These are phyloP conservation scores for Microcebus griseorufus DNA, from an alignment of 2,113 vertebrate genomes.

Conservation along the genomic window DNA sequence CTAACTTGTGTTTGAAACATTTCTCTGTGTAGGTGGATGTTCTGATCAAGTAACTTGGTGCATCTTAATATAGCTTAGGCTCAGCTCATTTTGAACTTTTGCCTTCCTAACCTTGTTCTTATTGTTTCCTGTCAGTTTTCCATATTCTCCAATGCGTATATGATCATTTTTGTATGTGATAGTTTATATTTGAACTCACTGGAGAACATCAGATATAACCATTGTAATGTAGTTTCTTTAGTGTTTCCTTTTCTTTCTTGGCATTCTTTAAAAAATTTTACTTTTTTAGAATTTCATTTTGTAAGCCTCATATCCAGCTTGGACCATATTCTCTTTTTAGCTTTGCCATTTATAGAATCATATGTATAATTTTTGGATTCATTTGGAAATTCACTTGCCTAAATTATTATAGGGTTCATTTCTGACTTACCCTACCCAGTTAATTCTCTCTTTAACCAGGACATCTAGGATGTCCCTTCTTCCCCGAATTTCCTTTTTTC, in stretches of 20 bases:
- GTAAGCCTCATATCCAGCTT: background rate
- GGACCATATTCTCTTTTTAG: background rate
- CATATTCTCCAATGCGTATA: background rate
- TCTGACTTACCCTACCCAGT: background rate
- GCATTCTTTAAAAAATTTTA: background rate
- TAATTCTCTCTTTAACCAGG: background rate
- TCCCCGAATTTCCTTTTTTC: background rate
- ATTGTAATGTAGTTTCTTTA: background rate
- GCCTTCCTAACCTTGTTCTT: background rate
- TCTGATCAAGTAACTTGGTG: background rate
- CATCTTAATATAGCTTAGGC: background rate
- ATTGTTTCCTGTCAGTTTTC: background rate
- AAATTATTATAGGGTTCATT: background rate
- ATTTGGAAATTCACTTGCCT: conserved; percentile 1
- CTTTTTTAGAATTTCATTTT: background rate
- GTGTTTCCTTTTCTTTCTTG: conserved; percentile 2
- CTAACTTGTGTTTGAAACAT: background rate
- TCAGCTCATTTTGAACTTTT: background rate
- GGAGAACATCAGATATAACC: background rate
- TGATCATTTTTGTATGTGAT: background rate
- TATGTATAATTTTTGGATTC: background rate
- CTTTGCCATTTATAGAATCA: background rate
- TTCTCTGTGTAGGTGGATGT: background rate
- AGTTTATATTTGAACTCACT: background rate
- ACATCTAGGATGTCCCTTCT: background rate